phyloP scores from a whole-genome alignment of 2,888 invertebrate genomes.

The Ametastegia equiseti region DNA sequence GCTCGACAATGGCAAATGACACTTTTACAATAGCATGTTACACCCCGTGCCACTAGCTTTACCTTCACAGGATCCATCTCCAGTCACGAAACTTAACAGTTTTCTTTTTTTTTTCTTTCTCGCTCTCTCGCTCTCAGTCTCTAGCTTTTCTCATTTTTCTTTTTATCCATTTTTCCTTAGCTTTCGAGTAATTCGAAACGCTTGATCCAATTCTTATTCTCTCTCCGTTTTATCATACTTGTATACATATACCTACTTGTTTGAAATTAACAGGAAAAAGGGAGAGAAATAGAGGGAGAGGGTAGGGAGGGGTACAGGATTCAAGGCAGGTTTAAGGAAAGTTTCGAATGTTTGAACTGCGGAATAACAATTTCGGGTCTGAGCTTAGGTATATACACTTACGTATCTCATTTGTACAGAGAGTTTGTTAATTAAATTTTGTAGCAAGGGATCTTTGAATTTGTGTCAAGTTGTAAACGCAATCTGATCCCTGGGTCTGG shows the following conservation, averaged over 20 bases:
- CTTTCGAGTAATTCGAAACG: too few relatives aligned
- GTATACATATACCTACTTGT: too few relatives aligned
- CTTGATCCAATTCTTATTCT: too few relatives aligned
- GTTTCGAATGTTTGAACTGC: neutral
- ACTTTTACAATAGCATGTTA: slow-evolving; percentile 29
- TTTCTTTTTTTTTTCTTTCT: slow-evolving; percentile 5
- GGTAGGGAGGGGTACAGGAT: neutral
- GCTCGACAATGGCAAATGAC: slow-evolving; percentile 35
- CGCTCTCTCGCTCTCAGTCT: neutral
- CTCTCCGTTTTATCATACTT: neutral
- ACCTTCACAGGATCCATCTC: neutral
- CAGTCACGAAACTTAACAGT: neutral
- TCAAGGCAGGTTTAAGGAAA: neutral
- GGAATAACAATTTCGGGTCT: neutral
- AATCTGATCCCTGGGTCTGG: too few relatives aligned
- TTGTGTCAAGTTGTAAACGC: neutral
- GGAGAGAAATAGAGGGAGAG: neutral
- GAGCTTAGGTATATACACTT: neutral
- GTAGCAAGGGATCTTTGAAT: neutral
- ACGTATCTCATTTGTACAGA: slow-evolving; percentile 2
- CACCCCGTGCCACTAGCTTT: slow-evolving; percentile 10
- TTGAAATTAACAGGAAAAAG: slow-evolving; percentile 12
- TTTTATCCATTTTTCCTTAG: neutral
- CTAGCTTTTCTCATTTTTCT: neutral
- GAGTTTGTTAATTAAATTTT: slow-evolving; percentile 23